A percentile compares a stretch with the other conserved stretches of the same genome.
Conservation (phyloP, 2,797 vertebrate species). For the Nyctibius grandis region DNA sequence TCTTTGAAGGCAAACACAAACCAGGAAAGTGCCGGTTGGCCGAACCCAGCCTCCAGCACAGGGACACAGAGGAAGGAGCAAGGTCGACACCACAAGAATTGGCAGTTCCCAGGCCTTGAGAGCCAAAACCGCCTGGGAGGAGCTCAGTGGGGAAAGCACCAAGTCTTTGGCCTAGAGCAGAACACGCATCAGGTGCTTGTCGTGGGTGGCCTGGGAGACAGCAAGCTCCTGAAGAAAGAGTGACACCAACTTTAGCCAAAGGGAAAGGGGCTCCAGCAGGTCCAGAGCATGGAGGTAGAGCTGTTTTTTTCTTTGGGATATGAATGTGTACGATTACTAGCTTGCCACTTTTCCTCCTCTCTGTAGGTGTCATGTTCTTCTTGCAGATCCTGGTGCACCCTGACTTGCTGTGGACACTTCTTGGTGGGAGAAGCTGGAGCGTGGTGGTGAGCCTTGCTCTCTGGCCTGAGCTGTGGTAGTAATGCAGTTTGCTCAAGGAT, state of each 20-base stretch:
- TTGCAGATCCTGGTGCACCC: background rate
- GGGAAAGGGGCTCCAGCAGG: background rate
- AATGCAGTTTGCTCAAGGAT: background rate
- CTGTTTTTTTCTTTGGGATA: background rate
- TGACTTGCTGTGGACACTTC: background rate
- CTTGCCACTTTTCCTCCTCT: background rate
- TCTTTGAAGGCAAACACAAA: background rate
- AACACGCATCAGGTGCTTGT: background rate
- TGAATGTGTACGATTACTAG: rapidly evolving
- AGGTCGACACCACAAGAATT: background rate
- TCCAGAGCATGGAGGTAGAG: background rate
- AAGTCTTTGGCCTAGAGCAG: background rate
- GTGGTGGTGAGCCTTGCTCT: background rate
- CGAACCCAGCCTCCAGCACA: background rate
- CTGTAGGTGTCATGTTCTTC: background rate
- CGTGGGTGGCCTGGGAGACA: background rate
- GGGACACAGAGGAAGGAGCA: background rate
- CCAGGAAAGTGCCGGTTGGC: rapidly evolving
- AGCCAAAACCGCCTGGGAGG: background rate
- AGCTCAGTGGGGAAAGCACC: background rate
- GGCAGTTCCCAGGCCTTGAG: background rate
- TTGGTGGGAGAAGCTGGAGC: background rate
- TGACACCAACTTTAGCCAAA: background rate
- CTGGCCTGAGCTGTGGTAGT: background rate
- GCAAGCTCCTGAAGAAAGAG: background rate